Conservation (phyloP, 2,888 invertebrate genomes). For the Eubasilissa splendida region DNA sequence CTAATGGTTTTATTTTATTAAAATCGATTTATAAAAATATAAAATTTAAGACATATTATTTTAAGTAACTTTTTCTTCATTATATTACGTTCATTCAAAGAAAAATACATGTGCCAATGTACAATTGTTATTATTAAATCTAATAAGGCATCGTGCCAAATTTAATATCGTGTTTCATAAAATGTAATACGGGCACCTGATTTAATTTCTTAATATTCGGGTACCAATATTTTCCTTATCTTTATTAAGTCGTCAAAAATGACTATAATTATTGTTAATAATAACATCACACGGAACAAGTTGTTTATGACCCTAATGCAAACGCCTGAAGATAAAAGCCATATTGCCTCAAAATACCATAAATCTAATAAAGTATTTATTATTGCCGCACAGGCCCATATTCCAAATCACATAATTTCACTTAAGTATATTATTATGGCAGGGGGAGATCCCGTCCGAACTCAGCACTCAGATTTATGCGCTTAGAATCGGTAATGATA, state of each 20-base stretch:
- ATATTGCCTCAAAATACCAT: conserved; percentile 3
- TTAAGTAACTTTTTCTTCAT: too few species aligned
- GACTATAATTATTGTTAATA: conserved; percentile 23
- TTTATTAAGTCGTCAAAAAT: conserved; percentile 28
- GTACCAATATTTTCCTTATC: background rate
- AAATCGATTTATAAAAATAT: too few species aligned
- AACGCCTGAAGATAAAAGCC: background rate
- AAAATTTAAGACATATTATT: too few species aligned
- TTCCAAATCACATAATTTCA: conserved; percentile 42
- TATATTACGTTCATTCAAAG: too few species aligned
- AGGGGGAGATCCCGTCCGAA: background rate
- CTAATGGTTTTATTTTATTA: too few species aligned
- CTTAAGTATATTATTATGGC: conserved; percentile 38
- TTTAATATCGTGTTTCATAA: background rate
- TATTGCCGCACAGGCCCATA: background rate
- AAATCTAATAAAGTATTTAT: conserved; percentile 20
- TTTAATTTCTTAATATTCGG: background rate
- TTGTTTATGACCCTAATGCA: conserved; percentile 6
- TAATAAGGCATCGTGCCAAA: too few species aligned
- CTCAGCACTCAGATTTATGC: conserved; percentile 33
- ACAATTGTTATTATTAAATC: too few species aligned
- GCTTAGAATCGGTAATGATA: conserved; percentile 38
- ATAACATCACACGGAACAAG: background rate
- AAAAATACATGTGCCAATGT: too few species aligned
- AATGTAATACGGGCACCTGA: conserved; percentile 1